Evolutionary conservation across 2,113 vertebrate genomes (phyloP), one percentile per base, ranked within the genome.

Genomic region (Tinamus guttatus): DNA sequence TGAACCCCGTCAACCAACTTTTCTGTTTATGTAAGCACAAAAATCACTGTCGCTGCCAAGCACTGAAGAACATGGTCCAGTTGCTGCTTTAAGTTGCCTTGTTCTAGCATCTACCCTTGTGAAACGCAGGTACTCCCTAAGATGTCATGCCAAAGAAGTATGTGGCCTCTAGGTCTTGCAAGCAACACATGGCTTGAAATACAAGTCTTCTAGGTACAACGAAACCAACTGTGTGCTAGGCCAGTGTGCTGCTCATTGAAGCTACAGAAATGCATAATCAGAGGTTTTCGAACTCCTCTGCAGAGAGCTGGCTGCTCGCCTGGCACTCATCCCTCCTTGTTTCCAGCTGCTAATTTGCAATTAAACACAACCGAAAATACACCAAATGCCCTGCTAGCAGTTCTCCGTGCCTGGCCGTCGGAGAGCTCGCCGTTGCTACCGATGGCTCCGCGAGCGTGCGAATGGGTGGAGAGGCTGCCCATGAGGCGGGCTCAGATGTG

Each of bases 301-400:
- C 76, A 81, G 24, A 19, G 56, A 83, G 64, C 60, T 90, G 91
- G 56, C 8, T 2, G 51, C 76, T 94, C 51, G 18, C 49, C 30
- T 32, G 2, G 41, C 20, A 47, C 47, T 92, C 80, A 43, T 38
- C 36, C 47, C n/a, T 78, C 38, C 83, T 96, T 58, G 38, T 91
- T 94, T 93, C 73, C 83, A 90, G 47, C 65, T 90, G 82, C 77
- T 95, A 93, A 90, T 95, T 92, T 96, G 85, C 90, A 95, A 68
- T 86, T 92, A 95, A 91, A 63, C 1, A 0, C 59, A 75, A 63
- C 41, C 68, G 9, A 83, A 91, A 91, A 75, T 49, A 79, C 43
- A 20, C 64, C 67, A 91, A 93, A 58, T 25, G 18, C 69, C 19
- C 14, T 5, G 28, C 68, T 76, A 2, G 0, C 38, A 9, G 5